Conservation (phyloP, 2,888 invertebrate genomes). For the Mimas tiliae region DNA sequence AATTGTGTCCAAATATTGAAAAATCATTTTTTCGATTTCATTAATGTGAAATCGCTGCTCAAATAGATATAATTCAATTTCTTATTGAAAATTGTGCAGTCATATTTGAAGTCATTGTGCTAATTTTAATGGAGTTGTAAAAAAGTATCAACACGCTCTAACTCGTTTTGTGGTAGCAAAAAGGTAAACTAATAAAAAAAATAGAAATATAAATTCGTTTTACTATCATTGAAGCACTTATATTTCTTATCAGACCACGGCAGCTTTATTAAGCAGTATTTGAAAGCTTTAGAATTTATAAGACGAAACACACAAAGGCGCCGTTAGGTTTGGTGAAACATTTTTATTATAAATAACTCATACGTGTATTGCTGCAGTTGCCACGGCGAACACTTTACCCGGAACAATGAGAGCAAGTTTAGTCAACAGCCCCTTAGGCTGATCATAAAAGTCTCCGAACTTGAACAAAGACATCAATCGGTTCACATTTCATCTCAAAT, state of each 20-base stretch:
- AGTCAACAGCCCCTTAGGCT: slow-evolving; percentile 72
- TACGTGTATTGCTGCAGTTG: slow-evolving; percentile 3
- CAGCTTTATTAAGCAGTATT: not conserved
- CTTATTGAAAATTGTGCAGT: not conserved
- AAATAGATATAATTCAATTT: slow-evolving; percentile 8
- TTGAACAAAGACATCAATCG: slow-evolving; percentile 82
- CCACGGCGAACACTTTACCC: slow-evolving; percentile 30
- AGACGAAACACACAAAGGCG: not conserved
- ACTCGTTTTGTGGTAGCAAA: not conserved
- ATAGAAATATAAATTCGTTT: not conserved
- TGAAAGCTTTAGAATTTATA: not conserved
- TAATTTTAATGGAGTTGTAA: slow-evolving; percentile 2
- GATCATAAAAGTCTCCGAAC: slow-evolving; percentile 64
- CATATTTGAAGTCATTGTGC: not conserved
- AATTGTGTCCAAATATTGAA: not conserved
- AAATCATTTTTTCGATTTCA: not conserved
- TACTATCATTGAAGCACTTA: not conserved
- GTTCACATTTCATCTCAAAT: slow-evolving; percentile 81
- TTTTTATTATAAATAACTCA: slow-evolving; percentile 22
- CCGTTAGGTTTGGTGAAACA: not conserved
- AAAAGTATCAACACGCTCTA: not conserved
- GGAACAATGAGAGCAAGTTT: slow-evolving; percentile 67
- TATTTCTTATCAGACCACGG: not conserved
- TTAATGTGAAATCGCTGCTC: not conserved
- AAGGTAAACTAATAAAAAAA: not conserved